These are phyloP conservation scores for Acronicta aceris DNA, from an alignment of 2,888 invertebrate genomes.

Conservation along the genomic window DNA sequence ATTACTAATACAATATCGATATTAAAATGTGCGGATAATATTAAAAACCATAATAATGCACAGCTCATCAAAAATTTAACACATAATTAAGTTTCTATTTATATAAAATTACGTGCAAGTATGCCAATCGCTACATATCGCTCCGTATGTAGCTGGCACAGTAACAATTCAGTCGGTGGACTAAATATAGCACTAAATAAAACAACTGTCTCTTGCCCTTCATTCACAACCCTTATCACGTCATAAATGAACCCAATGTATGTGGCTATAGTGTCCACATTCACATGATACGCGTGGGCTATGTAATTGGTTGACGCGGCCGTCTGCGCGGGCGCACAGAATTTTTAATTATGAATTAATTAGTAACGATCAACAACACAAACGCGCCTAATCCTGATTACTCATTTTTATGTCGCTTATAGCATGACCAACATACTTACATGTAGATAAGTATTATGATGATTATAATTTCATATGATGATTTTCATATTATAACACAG, in stretches of 20 bases:
- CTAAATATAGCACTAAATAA: slow-evolving; percentile 89
- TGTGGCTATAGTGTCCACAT: slow-evolving; percentile 73
- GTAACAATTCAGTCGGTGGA: slow-evolving; percentile 86
- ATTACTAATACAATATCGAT: slow-evolving; percentile 41
- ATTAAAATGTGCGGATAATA: slow-evolving; percentile 2
- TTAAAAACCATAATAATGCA: slow-evolving; percentile 1
- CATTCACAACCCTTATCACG: slow-evolving; percentile 76
- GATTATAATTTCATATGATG: slow-evolving; percentile 33
- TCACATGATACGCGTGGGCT: slow-evolving; percentile 68
- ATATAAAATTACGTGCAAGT: slow-evolving; percentile 62
- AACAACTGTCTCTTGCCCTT: slow-evolving; percentile 89
- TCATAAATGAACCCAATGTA: slow-evolving; percentile 72
- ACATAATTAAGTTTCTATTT: slow-evolving; percentile 37
- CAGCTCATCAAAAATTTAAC: slow-evolving; percentile 6
- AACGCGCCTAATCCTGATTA: slow-evolving; percentile 81
- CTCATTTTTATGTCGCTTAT: slow-evolving; percentile 65
- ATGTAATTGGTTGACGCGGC: slow-evolving; percentile 83
- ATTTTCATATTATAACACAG: slow-evolving; percentile 4
- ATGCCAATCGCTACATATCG: slow-evolving; percentile 78
- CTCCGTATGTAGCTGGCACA: slow-evolving; percentile 81
- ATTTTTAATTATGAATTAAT: slow-evolving; percentile 90
- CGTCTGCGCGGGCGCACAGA: slow-evolving; percentile 85
- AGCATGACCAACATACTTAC: slow-evolving; percentile 40
- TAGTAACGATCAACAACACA: slow-evolving; percentile 85
- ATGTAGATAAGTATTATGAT: not conserved